Evolutionary conservation across 2,113 vertebrate species (phyloP).

Genomic region (Ursus arctos): DNA sequence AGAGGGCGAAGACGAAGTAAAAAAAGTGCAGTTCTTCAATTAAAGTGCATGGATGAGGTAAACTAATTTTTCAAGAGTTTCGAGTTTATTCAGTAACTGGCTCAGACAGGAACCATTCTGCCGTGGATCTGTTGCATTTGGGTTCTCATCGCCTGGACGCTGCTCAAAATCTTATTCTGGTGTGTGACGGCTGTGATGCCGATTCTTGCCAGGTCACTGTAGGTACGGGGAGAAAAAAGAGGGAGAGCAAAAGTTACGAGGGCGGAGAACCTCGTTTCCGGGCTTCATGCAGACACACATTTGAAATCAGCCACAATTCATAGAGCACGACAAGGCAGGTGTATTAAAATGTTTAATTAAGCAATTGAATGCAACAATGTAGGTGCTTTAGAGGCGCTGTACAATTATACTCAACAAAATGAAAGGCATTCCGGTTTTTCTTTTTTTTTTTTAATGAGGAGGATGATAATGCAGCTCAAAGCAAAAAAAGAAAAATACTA

Average conservation of each 20-base stretch:
- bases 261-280: slow-evolving; percentile 12
- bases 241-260: not conserved
- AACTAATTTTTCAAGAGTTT: slow-evolving; percentile 96
- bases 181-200: slow-evolving; percentile 94
- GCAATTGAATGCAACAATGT: slow-evolving; percentile 72
- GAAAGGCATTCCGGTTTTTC: slow-evolving; percentile 85
- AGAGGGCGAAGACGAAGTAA: slow-evolving; percentile 92
- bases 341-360: slow-evolving; percentile 85
- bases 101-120: slow-evolving; percentile 99
- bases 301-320: slow-evolving; percentile 76
- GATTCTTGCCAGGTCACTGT: slow-evolving; percentile 96
- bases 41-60: slow-evolving; percentile 99
- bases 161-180: slow-evolving; percentile 98
- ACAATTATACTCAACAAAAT: slow-evolving; percentile 84
- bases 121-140: slow-evolving; percentile 98
- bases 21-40: slow-evolving; percentile 98
- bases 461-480: slow-evolving; percentile 88
- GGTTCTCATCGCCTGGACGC: slow-evolving; percentile 95
- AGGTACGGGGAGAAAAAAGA: slow-evolving; percentile 48
- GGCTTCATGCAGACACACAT: slow-evolving; percentile 71
- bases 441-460: slow-evolving; percentile 81
- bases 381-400: slow-evolving; percentile 70
- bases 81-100: slow-evolving; percentile 89
- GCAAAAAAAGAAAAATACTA: slow-evolving; percentile 80
- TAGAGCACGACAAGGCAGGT: slow-evolving; percentile 84